Conservation (phyloP, 2,113 vertebrate species). For the Sterrhoptilus dennistouni region DNA sequence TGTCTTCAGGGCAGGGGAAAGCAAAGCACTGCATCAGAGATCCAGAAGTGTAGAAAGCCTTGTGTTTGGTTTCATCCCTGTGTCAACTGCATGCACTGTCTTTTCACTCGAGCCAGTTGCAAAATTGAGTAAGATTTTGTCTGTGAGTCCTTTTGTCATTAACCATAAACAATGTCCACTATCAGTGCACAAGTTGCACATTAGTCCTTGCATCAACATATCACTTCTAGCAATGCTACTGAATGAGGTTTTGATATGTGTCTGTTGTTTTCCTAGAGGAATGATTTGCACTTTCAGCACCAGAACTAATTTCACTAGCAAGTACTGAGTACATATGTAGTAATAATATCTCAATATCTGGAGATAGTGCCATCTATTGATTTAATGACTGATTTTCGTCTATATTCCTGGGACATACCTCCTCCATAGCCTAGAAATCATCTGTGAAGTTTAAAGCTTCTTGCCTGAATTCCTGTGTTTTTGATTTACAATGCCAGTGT, state of each 20-base stretch:
- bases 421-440: neutral
- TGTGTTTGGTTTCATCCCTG: neutral
- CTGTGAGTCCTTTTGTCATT: neutral
- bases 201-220: neutral
- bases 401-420: neutral
- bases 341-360: neutral
- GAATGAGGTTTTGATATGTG: neutral
- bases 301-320: neutral
- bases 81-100: fast-evolving
- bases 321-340: neutral
- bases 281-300: neutral
- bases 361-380: neutral
- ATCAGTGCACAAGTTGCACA: neutral
- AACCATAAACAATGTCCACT: fast-evolving
- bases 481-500: neutral
- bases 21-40: neutral
- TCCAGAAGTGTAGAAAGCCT: neutral
- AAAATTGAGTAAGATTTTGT: neutral
- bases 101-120: neutral
- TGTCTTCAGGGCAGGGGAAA: neutral
- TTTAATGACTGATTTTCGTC: neutral
- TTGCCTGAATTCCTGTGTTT: neutral
- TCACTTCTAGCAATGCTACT: neutral
- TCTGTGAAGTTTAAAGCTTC: neutral
- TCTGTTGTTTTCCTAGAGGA: neutral